Evolutionary conservation across 2,113 vertebrate species (phyloP).

Genomic region (Campylomormyrus numenius): DNA sequence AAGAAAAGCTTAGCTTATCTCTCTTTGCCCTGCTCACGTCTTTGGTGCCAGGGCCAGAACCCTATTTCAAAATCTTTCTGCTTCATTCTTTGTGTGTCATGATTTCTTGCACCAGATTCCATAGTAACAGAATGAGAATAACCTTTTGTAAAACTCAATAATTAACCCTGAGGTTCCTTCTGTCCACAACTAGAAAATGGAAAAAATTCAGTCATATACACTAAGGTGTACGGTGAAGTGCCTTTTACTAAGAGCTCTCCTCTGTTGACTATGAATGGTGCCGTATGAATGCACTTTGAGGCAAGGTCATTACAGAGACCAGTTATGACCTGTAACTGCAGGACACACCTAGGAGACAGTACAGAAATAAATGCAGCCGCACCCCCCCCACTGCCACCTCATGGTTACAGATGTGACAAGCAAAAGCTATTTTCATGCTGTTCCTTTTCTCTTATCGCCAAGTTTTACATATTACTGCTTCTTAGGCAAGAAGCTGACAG

Average conservation of each 20-base stretch:
- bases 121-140: constrained; percentile 5
- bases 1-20: not conserved
- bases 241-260: not conserved
- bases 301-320: not conserved
- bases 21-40: not conserved
- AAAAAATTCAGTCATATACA: not conserved
- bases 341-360: not conserved
- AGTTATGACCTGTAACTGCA: not conserved
- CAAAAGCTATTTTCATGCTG: constrained; percentile 12
- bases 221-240: not conserved
- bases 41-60: not conserved
- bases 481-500: constrained; percentile 17
- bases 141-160: not conserved
- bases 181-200: not conserved
- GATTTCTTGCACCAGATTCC: not conserved
- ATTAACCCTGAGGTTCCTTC: not conserved
- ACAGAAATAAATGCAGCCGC: not conserved
- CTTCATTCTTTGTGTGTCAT: not conserved
- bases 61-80: not conserved
- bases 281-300: not conserved
- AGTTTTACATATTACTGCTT: constrained; percentile 27
- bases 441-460: constrained; percentile 19
- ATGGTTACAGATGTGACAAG: constrained; percentile 7
- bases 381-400: not conserved
- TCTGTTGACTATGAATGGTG: not conserved